These are phyloP conservation scores for Scomberomorus guttatus DNA, from an alignment of 2,797 vertebrate species.

Conservation along the genomic window DNA sequence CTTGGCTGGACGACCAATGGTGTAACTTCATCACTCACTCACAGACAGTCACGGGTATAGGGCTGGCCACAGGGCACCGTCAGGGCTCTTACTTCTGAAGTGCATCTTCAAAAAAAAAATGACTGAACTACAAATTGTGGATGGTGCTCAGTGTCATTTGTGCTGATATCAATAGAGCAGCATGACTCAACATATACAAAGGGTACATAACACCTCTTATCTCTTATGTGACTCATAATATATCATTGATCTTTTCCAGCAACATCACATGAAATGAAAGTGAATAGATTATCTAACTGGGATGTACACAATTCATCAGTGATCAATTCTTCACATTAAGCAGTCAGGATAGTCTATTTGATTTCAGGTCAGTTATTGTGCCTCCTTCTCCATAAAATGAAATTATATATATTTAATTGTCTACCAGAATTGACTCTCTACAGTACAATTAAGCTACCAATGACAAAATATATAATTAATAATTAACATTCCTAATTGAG, in stretches of 20 bases:
- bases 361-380: not conserved
- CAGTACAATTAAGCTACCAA: not conserved
- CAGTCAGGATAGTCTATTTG: not conserved
- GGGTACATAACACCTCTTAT: not conserved
- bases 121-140: not conserved
- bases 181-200: not conserved
- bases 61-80: not conserved
- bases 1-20: too few relatives aligned
- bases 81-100: not conserved
- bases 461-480: slow-evolving; percentile 33
- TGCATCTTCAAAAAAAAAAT: not conserved
- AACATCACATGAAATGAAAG: not conserved
- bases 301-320: not conserved
- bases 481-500: slow-evolving; percentile 48
- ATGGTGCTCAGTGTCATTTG: not conserved
- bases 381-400: not conserved
- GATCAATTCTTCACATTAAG: not conserved
- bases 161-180: not conserved
- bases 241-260: not conserved
- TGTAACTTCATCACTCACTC: too few relatives aligned
- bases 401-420: not conserved
- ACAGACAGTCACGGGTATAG: too few relatives aligned
- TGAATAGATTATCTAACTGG: not conserved
- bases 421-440: not conserved
- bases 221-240: not conserved